Base-by-base conservation (phyloP, 2,888 invertebrate species). In the Agonopterix subpropinquella region DNA sequence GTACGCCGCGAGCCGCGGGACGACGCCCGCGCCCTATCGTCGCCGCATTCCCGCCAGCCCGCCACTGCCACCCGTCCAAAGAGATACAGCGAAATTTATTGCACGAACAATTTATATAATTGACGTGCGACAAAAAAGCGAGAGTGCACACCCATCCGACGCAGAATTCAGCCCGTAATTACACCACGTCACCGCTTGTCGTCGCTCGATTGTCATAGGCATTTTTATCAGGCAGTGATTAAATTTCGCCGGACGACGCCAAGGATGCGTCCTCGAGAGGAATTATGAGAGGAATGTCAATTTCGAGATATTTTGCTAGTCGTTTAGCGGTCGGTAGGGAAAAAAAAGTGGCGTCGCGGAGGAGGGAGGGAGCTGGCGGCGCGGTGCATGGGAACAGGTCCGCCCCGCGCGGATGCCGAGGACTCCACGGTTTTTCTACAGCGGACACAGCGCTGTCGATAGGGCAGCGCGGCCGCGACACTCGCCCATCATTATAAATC, bases 101-200 rank as follows among this genome's bases (percentile, higher is more conserved):
- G 81, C 87, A 81, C 80, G 74, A 80, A 82, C 84, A 82, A 85
- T 87, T 84, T 85, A 85, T 85, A 87, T 87, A 89, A 88, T 87
- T 87, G 86, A 87, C 86, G 74, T 73, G 79, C 77, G 74, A 78
- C 84, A 85, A 86, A 87, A 85, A 86, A 82, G 78, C 77, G 77
- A 82, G 72, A 82, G 80, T 80, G 75, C 42, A 42, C 81, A 81
- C 80, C 74, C 77, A 76, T 76, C 76, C 69, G 62, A 73, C 65
- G 73, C 73, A 77, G 77, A 81, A 80, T 79, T 67, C 71, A 65
- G 70, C 55, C 64, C 64, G 78, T 80, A 83, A 87, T 85, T 86
- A 84, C 78, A 69, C 67, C 65, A 67, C 76, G 70, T 77, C 73
- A 73, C 70, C 65, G 70, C 52, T 59, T 61, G 65, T 69, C 67